Conservation (phyloP, 2,888 invertebrate genomes). For the Aplocera efformata region DNA sequence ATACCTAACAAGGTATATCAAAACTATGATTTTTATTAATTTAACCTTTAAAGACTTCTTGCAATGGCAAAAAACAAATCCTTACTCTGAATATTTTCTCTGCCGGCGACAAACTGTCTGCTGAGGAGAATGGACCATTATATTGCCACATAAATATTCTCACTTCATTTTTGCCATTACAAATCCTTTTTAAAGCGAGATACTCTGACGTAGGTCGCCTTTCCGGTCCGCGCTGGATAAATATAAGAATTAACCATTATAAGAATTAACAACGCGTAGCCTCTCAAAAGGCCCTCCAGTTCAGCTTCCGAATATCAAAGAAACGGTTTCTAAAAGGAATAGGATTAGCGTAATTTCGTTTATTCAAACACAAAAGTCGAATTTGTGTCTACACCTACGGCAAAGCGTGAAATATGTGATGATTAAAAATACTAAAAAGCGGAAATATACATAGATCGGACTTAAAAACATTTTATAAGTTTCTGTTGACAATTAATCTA, state of each 20-base stretch:
- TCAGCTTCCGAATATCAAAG: conserved; percentile 74
- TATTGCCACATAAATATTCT: conserved; percentile 50
- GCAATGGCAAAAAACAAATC: conserved; percentile 31
- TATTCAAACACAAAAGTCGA: conserved; percentile 38
- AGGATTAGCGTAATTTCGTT: conserved; percentile 63
- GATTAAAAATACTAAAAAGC: conserved; percentile 24
- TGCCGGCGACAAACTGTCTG: conserved; percentile 69
- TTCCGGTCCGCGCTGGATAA: conserved; percentile 60
- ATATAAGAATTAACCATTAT: conserved; percentile 75
- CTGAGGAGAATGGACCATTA: conserved; percentile 43
- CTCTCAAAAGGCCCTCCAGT: conserved; percentile 54
- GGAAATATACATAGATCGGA: conserved; percentile 22
- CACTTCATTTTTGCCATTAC: conserved; percentile 58
- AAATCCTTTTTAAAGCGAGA: conserved; percentile 68
- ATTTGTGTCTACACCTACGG: conserved; percentile 26
- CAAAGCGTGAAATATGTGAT: conserved; percentile 31
- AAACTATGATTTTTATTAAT: conserved; percentile 15
- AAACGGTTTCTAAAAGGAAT: conserved; percentile 50
- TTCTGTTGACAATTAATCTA: conserved; percentile 39
- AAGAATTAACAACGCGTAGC: conserved; percentile 55
- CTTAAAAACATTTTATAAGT: conserved; percentile 35
- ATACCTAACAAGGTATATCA: neutral
- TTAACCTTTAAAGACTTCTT: conserved; percentile 36
- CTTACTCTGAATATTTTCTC: conserved; percentile 27
- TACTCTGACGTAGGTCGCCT: conserved; percentile 66